A percentile compares a stretch with the other conserved stretches of the same genome.
These are phyloP conservation scores for human DNA, from an alignment of 2,113 vertebrate genomes.

Conservation along the genomic window GRCh38 chr14:97254501-97255000, in stretches of 20 bases:
- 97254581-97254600: background rate
- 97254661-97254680: background rate
- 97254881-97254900: background rate
- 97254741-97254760: background rate
- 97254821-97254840: background rate
- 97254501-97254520: background rate
- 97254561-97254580: background rate
- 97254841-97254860: background rate
- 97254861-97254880: background rate
- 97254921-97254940: background rate
- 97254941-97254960: constrained; percentile 13
- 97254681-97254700: background rate
- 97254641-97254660: background rate
- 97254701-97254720: background rate
- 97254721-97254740: background rate
- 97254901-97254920: background rate
- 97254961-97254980: background rate
- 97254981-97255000: constrained; percentile 64
- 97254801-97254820: background rate
- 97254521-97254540: accelerated
- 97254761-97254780: background rate
- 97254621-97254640: background rate
- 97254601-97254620: background rate
- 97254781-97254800: background rate
- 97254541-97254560: background rate